Evolutionary conservation across 1,140 invertebrate species (phyloP), one percentile per base, ranked within the genome.

Genomic region (Drosophila elegans): DNA sequence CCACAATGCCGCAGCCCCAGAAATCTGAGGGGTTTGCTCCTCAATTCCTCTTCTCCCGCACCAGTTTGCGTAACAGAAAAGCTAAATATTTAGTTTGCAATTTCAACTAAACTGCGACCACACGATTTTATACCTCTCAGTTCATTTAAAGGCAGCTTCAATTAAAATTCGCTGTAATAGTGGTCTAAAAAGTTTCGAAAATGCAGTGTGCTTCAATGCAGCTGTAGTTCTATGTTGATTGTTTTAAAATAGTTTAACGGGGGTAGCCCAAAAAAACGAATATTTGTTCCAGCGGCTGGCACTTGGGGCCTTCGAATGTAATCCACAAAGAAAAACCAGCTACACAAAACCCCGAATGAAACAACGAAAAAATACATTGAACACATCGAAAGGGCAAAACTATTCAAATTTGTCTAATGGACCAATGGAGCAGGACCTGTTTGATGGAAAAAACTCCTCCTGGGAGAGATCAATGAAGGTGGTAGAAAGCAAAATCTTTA

Each of bases 41-140:
- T 5, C 9, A 6, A 32, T 32, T 49, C 29, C 12, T 9, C 10
- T 34, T 10, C 9, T 11, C 36, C 11, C 12, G 16, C 44, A 29
- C 45, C 54, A 48, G 57, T 54, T 52, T 63, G 57, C 82, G 56
- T 73, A 76, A 86, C 79, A 76, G 71, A 88, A 88, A 82, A 79
- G 36, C 48, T 61, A 79, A 88, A 89, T 80, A 83, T 89, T 83
- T 80, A 79, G 83, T 79, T 80, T 52, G 68, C 67, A 82, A 82
- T 83, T 89, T 80, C 21, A 64, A 67, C 78, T 56, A 61, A 78
- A 63, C 72, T 56, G 61, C 71, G 46, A 52, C 29, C 32, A 21
- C 45, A 13, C 36, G 61, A 53, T 32, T 44, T 61, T 52, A n/a
- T 60, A 11, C 68, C 39, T 61, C 3, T 29, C 36, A 34, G 55